Percentiles rank a stretch among this genome's conserved stretches.
These are phyloP conservation scores for Phasia obesa DNA, from an alignment of 2,888 invertebrate species.

Conservation along the genomic window DNA sequence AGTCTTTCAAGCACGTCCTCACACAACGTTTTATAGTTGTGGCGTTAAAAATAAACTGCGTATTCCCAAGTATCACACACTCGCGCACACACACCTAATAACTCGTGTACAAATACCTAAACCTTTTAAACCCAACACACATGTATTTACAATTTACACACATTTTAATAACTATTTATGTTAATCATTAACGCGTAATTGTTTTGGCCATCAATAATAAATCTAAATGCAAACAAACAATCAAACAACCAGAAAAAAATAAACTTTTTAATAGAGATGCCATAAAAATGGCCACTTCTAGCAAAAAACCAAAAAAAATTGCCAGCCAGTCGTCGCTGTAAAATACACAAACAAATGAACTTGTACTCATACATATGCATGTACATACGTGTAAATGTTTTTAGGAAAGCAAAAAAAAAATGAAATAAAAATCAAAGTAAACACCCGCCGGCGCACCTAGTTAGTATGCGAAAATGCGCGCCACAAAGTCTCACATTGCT, in stretches of 20 bases:
- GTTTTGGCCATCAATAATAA: slow-evolving; percentile 67
- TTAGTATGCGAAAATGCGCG: slow-evolving; percentile 73
- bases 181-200: slow-evolving; percentile 65
- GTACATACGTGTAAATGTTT: slow-evolving; percentile 18
- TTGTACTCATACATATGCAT: too few species aligned
- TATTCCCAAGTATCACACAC: neutral
- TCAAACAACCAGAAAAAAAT: neutral
- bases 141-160: slow-evolving; percentile 32
- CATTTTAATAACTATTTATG: slow-evolving; percentile 58
- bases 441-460: slow-evolving; percentile 71
- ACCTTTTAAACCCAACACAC: neutral
- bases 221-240: neutral
- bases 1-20: slow-evolving; percentile 48
- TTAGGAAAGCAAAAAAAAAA: too few species aligned
- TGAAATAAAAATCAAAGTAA: slow-evolving; percentile 69
- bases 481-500: slow-evolving; percentile 69
- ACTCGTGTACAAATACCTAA: neutral
- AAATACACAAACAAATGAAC: neutral
- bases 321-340: slow-evolving; percentile 28
- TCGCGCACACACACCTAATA: neutral
- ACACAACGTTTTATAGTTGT: slow-evolving; percentile 47
- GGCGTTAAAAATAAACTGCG: slow-evolving; percentile 62
- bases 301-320: slow-evolving; percentile 48
- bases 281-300: slow-evolving; percentile 68
- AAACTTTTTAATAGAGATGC: slow-evolving; percentile 23